phyloP scores from a whole-genome alignment of 2,888 invertebrate species.

The Muscina levida region DNA sequence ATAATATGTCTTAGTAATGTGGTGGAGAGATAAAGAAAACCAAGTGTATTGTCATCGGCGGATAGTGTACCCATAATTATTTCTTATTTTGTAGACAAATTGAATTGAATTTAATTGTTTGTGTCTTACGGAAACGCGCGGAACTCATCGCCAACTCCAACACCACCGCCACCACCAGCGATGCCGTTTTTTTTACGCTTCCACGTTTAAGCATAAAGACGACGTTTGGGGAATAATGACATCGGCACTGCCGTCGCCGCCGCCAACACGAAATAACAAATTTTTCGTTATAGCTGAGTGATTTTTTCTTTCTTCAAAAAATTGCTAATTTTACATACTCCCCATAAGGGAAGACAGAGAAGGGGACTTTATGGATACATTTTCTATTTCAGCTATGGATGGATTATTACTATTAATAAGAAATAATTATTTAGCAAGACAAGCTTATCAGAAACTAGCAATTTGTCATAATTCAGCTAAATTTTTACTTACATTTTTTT shows the following conservation, averaged over 20 bases:
- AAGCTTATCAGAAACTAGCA: too few species aligned
- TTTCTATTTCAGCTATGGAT: too few species aligned
- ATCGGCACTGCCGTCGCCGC: background rate
- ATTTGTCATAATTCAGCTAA: too few species aligned
- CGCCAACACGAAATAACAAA: slow-evolving; percentile 56
- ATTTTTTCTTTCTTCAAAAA: too few species aligned
- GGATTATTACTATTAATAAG: too few species aligned
- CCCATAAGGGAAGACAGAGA: background rate
- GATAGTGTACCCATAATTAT: slow-evolving; percentile 59
- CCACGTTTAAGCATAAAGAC: slow-evolving; percentile 56
- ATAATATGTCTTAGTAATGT: background rate
- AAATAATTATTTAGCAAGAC: too few species aligned
- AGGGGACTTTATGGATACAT: too few species aligned
- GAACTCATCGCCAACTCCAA: slow-evolving; percentile 1
- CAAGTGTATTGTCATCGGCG: slow-evolving; percentile 9
- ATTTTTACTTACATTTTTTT: too few species aligned
- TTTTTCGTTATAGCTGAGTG: slow-evolving; percentile 60
- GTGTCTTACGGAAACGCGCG: slow-evolving; percentile 50
- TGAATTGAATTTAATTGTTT: slow-evolving; percentile 65
- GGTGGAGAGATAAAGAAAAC: background rate
- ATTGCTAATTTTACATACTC: slow-evolving; percentile 10
- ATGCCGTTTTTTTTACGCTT: slow-evolving; percentile 57
- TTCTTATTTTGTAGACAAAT: slow-evolving; percentile 61
- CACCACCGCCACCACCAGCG: slow-evolving; percentile 35
- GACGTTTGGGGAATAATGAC: slow-evolving; percentile 4